Base-by-base conservation (phyloP, 2,888 invertebrate genomes). In the Cheilosia vulpina region DNA sequence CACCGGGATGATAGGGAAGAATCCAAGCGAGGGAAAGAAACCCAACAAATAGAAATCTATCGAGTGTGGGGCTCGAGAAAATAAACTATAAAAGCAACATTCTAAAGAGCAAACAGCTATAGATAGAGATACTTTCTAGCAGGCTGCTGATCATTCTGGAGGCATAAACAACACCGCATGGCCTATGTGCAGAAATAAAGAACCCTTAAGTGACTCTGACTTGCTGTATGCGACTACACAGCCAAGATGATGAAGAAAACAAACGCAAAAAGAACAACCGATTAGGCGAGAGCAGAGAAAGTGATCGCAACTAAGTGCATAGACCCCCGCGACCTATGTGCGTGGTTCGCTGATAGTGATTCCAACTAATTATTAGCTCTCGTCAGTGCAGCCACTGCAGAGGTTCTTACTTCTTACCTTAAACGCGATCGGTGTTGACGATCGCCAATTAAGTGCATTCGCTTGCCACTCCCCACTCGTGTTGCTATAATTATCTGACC, bases 241-340 rank as follows among this genome's bases (percentile, higher is more conserved):
- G 87, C 88, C 88, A 88, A 88, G 88, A 88, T 88, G 55, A 76
- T 47, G 63, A 63, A 21, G 87, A 88, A 89, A 88, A 88, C 88
- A 89, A 89, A 89, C 89, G 89, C 89, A 89, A 88, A 88, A 88
- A 89, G 69, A 88, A 88, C 72, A 76, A 58, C 75, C 69, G 55
- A 66, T 38, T 38, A 57, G 24, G 60, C 77, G 50, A 84, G 79
- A 83, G 87, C 71, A 72, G 84, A 80, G 87, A 83, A 80, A 87
- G 87, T 82, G 82, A 81, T 78, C 82, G 50, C 80, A 34, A 55
- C 55, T 66, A 79, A 79, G 78, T 83, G 79, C 83, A 87, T 62
- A 76, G 87, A 82, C 83, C 87, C 57, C 72, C 47, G 50, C 66
- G 72, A 62, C 63, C 72, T 62, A 77, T 24, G 66, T 53, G 66